Evolutionary conservation across 2,888 invertebrate species (phyloP), one percentile per base, ranked within the genome.

Genomic region (Lycophotia porphyrea): DNA sequence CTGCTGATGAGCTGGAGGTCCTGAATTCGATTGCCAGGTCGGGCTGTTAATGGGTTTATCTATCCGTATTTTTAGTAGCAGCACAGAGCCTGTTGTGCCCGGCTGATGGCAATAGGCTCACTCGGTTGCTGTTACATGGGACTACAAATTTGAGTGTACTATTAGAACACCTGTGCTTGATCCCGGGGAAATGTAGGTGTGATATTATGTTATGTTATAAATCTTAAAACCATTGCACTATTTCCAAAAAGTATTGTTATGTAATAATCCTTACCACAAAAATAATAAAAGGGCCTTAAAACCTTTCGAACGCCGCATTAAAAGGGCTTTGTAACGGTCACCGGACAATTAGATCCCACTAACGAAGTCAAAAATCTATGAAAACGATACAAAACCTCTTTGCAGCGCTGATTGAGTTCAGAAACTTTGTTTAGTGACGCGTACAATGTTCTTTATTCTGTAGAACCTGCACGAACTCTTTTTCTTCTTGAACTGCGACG

Each of bases 401-500:
- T 75, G 65, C 67, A 78, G 47, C 58, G 58, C 42, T 65, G 65
- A 74, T 78, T 71, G 71, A 81, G 77, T 79, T 76, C 68, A 71
- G 52, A 70, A 79, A 87, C 80, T 85, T 81, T 81, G 84, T 80
- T 82, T 72, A 84, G 84, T 84, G 74, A 77, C 69, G 65, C 69
- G 39, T 61, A 76, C 64, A 73, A 68, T 76, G 66, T 78, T 78
- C 76, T 42, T 76, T 67, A 58, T 31, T 71, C 13, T 47, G 24
- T 18, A n/a, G 21, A 34, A n/a, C 74, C 81, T 58, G 55, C 44
- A 24, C 63, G n/a, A n/a, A n/a, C n/a, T n/a, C n/a, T n/a, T n/a
- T n/a, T n/a, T n/a, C n/a, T 63, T 49, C 42, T 70, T 58, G 81
- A 58, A n/a, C 66, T 66, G 42, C 60, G 36, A 18, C 15, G 18